Conservation (phyloP, 2,888 invertebrate genomes). For the Caprella mutica region DNA sequence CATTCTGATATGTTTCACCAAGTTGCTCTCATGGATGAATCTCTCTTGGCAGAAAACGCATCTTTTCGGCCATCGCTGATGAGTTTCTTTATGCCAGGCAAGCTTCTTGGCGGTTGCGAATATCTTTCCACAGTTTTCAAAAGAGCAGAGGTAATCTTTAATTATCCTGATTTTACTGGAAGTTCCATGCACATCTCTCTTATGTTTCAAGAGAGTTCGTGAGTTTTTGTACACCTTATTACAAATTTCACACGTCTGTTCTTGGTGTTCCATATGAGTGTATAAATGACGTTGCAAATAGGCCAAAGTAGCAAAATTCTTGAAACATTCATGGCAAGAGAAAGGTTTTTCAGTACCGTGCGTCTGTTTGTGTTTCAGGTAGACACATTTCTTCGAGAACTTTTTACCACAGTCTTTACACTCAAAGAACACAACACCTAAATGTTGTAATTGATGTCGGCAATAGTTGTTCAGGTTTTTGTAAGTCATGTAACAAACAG, state of each 20-base stretch:
- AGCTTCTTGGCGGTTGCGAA: constrained; percentile 72
- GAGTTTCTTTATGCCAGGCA: constrained; percentile 74
- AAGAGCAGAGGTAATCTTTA: constrained; percentile 30
- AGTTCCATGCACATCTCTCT: constrained; percentile 22
- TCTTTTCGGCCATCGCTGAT: constrained; percentile 67
- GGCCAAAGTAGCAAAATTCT: constrained; percentile 19
- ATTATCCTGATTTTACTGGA: constrained; percentile 21
- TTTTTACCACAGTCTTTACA: constrained; percentile 28
- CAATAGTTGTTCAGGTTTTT: constrained; percentile 22
- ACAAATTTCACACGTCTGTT: constrained; percentile 17
- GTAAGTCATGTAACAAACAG: constrained; percentile 27
- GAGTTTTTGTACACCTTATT: constrained; percentile 25
- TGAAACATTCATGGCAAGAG: constrained; percentile 25
- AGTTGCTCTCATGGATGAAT: constrained; percentile 69
- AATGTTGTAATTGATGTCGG: constrained; percentile 31
- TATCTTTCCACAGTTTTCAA: constrained; percentile 33
- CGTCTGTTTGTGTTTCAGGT: constrained; percentile 21
- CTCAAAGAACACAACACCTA: constrained; percentile 27
- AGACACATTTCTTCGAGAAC: constrained; percentile 23
- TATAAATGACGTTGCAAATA: constrained; percentile 28
- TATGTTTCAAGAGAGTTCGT: constrained; percentile 25
- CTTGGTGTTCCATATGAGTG: constrained; percentile 27
- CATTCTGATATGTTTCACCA: constrained; percentile 69
- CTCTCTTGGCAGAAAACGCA: constrained; percentile 76
- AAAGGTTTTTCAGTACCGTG: constrained; percentile 30